These are phyloP conservation scores for Papilio elwesi DNA, from an alignment of 2,888 invertebrate species.

Conservation along the genomic window DNA sequence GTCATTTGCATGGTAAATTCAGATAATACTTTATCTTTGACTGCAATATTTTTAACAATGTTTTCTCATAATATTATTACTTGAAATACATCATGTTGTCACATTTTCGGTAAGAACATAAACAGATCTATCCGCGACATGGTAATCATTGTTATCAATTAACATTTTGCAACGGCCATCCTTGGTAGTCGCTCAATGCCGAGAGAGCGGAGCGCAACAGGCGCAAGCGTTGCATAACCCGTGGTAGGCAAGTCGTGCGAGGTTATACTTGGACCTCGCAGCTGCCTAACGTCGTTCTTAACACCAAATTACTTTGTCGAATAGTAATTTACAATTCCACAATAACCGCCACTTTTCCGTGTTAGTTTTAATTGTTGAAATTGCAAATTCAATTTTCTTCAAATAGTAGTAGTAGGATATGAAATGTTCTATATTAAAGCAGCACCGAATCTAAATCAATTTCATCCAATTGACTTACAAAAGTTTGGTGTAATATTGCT, in stretches of 20 bases:
- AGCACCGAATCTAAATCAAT: neutral
- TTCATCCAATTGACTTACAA: neutral
- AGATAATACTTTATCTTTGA: no score
- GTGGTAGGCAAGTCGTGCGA: slow-evolving; percentile 73
- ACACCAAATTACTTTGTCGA: slow-evolving; percentile 38
- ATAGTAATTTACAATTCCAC: slow-evolving; percentile 14
- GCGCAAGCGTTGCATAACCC: slow-evolving; percentile 48
- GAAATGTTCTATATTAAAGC: neutral
- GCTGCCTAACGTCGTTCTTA: slow-evolving; percentile 39
- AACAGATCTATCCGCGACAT: neutral
- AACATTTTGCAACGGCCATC: slow-evolving; percentile 30
- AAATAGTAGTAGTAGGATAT: no score
- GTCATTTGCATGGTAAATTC: no score
- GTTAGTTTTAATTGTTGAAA: neutral
- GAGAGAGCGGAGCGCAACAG: slow-evolving; percentile 71
- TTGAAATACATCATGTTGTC: slow-evolving; percentile 1
- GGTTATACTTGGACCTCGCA: slow-evolving; percentile 73
- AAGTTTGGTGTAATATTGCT: neutral
- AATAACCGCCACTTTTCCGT: neutral
- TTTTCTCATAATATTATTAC: neutral
- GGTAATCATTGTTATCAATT: slow-evolving; percentile 12
- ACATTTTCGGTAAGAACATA: neutral
- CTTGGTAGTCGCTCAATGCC: slow-evolving; percentile 73
- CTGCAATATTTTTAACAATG: no score
- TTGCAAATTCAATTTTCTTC: no score